Evolutionary conservation across 2,888 invertebrate genomes (phyloP).

Genomic region (Megastigmus dorsalis): DNA sequence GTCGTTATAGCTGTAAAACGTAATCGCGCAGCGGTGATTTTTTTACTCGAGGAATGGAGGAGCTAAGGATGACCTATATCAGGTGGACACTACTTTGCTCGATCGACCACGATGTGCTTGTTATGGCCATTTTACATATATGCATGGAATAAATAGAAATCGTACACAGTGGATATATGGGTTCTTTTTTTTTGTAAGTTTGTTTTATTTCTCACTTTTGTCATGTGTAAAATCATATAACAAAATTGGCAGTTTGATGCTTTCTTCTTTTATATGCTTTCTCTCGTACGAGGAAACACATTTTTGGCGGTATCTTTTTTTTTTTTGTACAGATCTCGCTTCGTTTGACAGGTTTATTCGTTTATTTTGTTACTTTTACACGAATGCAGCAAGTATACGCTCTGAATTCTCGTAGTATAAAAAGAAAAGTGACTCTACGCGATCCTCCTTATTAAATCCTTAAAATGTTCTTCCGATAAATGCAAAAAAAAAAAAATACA

Average conservation of each 20-base stretch:
- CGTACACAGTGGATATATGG: neutral
- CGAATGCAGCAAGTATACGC: too few relatives aligned
- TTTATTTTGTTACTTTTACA: too few relatives aligned
- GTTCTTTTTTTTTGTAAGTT: neutral
- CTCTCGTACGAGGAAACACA: slow-evolving; percentile 6
- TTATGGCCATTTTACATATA: too few relatives aligned
- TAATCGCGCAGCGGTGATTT: neutral
- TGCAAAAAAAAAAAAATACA: too few relatives aligned
- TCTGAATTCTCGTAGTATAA: too few relatives aligned
- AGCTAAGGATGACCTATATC: neutral
- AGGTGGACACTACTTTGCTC: neutral
- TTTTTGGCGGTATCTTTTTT: slow-evolving; percentile 3
- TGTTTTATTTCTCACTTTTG: neutral
- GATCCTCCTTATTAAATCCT: too few relatives aligned
- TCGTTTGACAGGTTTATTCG: too few relatives aligned
- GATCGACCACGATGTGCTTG: neutral
- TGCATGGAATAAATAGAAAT: neutral
- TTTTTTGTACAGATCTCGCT: too few relatives aligned
- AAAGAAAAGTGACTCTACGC: too few relatives aligned
- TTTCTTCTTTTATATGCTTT: neutral
- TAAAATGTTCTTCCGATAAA: too few relatives aligned
- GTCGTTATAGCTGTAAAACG: slow-evolving; percentile 9
- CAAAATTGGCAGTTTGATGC: neutral
- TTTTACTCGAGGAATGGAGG: slow-evolving; percentile 12
- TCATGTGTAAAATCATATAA: neutral